Conservation (phyloP, 30 jellyfish, hydroid and myxozoan genomes). For the Turritopsis rubra region DNA sequence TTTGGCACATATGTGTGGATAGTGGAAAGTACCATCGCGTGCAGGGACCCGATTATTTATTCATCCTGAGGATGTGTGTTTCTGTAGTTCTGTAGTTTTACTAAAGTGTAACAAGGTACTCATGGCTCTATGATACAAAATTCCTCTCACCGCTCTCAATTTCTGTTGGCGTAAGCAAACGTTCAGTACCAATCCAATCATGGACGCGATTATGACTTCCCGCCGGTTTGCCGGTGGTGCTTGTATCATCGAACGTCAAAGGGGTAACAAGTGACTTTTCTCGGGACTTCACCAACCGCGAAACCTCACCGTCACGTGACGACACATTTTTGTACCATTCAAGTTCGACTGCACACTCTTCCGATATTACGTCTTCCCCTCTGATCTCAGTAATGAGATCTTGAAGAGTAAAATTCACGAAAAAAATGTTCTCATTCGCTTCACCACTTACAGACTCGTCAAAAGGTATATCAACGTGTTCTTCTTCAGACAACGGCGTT, state of each 20-base stretch:
- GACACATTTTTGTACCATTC: constrained; percentile 35
- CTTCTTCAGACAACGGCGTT: constrained; percentile 15
- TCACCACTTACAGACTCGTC: constrained; percentile 4
- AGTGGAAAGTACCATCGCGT: too few relatives aligned
- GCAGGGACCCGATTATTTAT: too few relatives aligned
- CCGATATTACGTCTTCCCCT: constrained; percentile 23
- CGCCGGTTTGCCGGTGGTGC: neutral
- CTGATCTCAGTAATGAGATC: constrained; percentile 5
- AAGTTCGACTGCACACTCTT: constrained; percentile 70
- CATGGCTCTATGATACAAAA: neutral
- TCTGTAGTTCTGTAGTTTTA: too few relatives aligned
- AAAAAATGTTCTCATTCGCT: neutral
- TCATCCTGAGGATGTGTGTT: too few relatives aligned
- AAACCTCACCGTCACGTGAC: constrained; percentile 30
- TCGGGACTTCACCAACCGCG: constrained; percentile 22
- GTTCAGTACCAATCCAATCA: constrained; percentile 8
- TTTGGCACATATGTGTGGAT: too few relatives aligned
- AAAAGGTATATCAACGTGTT: neutral
- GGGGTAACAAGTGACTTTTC: constrained; percentile 58
- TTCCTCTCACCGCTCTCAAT: constrained; percentile 71
- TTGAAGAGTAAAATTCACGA: constrained; percentile 24
- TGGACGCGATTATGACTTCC: neutral
- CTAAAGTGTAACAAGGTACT: neutral
- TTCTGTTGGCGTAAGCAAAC: constrained; percentile 56
- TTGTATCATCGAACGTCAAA: constrained; percentile 38